A percentile compares a stretch with the other conserved stretches of the same genome.
phyloP scores from a whole-genome alignment of 1,140 invertebrate species.

The Dolichoris vasculosae region DNA sequence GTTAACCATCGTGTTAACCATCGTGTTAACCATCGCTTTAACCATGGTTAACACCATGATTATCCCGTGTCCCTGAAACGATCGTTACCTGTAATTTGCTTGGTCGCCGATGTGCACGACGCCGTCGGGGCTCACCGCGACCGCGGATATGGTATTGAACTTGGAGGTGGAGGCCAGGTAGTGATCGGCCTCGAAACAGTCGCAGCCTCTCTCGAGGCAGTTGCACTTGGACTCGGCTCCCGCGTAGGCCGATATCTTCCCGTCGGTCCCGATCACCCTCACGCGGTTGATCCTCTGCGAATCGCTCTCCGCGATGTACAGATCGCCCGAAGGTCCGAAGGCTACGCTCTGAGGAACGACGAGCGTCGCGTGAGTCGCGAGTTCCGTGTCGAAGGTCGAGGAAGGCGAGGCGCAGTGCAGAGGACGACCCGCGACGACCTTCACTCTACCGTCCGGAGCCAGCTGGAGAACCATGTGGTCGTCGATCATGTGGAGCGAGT shows the following conservation, averaged over 20 bases:
- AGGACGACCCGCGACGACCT: conserved; percentile 93
- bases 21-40: no score
- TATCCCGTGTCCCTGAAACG: no score
- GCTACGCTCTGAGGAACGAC: conserved; percentile 95
- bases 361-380: conserved; percentile 91
- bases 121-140: conserved; percentile 94
- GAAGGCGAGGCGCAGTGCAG: conserved; percentile 89
- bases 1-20: no score
- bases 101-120: conserved; percentile 96
- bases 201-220: conserved; percentile 91
- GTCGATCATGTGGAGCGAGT: conserved; percentile 95
- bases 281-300: conserved; percentile 95
- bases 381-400: conserved; percentile 84
- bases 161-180: conserved; percentile 93
- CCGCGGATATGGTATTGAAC: conserved; percentile 94
- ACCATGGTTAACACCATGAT: no score
- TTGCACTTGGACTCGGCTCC: conserved; percentile 97
- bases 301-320: conserved; percentile 96
- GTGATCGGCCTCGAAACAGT: conserved; percentile 94
- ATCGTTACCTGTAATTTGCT: conserved; percentile 82
- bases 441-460: conserved; percentile 91
- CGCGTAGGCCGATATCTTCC: conserved; percentile 92
- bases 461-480: conserved; percentile 95
- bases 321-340: conserved; percentile 94
- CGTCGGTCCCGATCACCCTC: conserved; percentile 92